Conservation (phyloP, 2,113 vertebrate species). For the Silurus glanis region DNA sequence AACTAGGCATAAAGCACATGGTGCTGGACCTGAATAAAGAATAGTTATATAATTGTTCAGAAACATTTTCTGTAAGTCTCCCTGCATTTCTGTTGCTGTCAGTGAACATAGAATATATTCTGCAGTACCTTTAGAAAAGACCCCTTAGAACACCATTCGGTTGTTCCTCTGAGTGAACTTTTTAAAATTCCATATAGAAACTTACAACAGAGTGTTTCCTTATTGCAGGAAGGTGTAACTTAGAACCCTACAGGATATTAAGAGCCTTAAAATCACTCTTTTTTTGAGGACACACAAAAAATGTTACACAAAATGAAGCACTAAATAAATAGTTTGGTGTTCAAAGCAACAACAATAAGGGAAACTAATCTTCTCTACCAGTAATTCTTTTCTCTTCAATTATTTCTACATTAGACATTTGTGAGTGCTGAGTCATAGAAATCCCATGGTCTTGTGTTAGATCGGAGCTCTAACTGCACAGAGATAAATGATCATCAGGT, state of each 20-base stretch:
- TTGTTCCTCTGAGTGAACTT: too few species aligned
- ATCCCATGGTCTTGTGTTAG: conserved; percentile 53
- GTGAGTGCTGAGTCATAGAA: conserved; percentile 57
- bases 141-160: too few species aligned
- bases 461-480: neutral
- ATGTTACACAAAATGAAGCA: neutral
- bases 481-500: neutral
- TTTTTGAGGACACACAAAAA: neutral
- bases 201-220: too few species aligned
- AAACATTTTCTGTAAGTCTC: conserved; percentile 61
- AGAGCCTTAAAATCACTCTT: neutral
- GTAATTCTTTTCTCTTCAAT: conserved; percentile 47
- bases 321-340: neutral
- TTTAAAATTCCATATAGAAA: too few species aligned
- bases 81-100: neutral
- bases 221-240: too few species aligned
- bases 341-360: neutral
- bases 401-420: conserved; percentile 57
- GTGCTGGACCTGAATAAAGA: neutral
- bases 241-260: too few species aligned
- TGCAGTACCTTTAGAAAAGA: too few species aligned
- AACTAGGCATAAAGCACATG: neutral
- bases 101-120: too few species aligned
- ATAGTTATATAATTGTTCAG: conserved; percentile 48
- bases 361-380: conserved; percentile 56